These are phyloP conservation scores for Ciconia stormi DNA, from an alignment of 2,113 vertebrate species.

Conservation along the genomic window DNA sequence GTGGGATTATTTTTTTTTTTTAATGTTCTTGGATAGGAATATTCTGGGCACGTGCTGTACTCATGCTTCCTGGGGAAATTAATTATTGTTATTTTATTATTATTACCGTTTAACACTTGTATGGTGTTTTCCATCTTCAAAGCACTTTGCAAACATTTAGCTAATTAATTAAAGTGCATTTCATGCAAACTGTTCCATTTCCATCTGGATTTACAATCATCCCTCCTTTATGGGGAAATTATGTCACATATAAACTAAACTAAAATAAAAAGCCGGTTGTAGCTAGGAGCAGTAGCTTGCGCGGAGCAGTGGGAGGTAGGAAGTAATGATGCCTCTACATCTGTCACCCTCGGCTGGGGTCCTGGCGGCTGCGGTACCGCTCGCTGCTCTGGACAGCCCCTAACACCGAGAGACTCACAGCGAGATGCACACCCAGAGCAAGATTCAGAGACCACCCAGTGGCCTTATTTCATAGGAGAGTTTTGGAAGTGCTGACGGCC, in stretches of 20 bases:
- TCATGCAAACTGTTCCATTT: slow-evolving; percentile 40
- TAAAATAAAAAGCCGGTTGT: neutral
- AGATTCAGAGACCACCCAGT: neutral
- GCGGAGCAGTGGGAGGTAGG: neutral
- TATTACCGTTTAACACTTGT: slow-evolving; percentile 18
- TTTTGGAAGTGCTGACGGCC: neutral
- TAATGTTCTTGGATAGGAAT: neutral
- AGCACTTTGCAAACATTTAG: slow-evolving; percentile 54
- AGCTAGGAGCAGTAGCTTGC: neutral
- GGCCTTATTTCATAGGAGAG: neutral
- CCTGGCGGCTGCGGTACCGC: neutral
- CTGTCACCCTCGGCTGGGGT: neutral
- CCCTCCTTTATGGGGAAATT: slow-evolving; percentile 32
- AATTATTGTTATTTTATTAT: slow-evolving; percentile 65
- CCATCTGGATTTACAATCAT: slow-evolving; percentile 62
- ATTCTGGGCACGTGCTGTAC: neutral
- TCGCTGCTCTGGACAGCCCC: neutral
- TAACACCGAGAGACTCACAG: neutral
- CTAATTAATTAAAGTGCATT: slow-evolving; percentile 69
- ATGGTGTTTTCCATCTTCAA: slow-evolving; percentile 49
- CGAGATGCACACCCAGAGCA: neutral
- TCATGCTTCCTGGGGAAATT: slow-evolving; percentile 6
- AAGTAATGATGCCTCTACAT: neutral
- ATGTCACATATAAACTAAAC: neutral
- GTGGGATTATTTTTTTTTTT: neutral